A percentile compares a stretch with the other conserved stretches of the same genome.
These are phyloP conservation scores for Peromyscus nudipes DNA, from an alignment of 2,797 vertebrate species.

Conservation along the genomic window DNA sequence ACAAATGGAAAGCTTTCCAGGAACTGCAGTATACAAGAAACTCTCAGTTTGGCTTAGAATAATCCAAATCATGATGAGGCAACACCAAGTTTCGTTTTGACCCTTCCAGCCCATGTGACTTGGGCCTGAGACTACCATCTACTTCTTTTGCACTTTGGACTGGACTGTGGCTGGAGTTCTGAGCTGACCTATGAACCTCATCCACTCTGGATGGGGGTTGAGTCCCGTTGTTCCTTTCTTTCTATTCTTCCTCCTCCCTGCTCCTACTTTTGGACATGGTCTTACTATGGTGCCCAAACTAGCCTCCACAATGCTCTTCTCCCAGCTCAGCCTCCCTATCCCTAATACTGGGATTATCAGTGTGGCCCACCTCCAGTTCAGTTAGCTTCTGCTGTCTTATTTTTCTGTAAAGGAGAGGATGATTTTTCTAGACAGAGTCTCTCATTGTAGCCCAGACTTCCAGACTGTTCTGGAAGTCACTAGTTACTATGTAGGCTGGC, in stretches of 20 bases:
- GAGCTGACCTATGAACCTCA: conserved; percentile 9
- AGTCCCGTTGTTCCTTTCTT: not conserved
- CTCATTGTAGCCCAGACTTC: not conserved
- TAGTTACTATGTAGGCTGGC: not conserved
- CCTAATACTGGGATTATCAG: not conserved
- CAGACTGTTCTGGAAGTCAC: not conserved
- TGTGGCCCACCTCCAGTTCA: not conserved
- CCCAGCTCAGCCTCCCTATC: not conserved
- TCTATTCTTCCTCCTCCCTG: too few species aligned
- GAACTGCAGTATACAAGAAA: conserved; percentile 68
- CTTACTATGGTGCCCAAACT: not conserved
- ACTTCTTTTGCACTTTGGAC: not conserved
- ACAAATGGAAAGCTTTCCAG: conserved; percentile 70
- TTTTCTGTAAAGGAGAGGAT: not conserved
- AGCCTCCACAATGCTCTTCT: not conserved
- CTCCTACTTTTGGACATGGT: not conserved
- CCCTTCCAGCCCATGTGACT: conserved; percentile 32
- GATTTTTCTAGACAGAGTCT: not conserved
- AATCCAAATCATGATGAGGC: conserved; percentile 67
- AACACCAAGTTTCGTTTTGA: conserved; percentile 62
- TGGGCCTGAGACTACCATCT: conserved; percentile 14
- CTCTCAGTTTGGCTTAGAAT: conserved; percentile 59
- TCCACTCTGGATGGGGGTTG: not conserved
- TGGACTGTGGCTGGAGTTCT: not conserved
- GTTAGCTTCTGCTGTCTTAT: not conserved